Evolutionary conservation across 2,888 invertebrate genomes (phyloP).

Genomic region (Ditula angustiorana): DNA sequence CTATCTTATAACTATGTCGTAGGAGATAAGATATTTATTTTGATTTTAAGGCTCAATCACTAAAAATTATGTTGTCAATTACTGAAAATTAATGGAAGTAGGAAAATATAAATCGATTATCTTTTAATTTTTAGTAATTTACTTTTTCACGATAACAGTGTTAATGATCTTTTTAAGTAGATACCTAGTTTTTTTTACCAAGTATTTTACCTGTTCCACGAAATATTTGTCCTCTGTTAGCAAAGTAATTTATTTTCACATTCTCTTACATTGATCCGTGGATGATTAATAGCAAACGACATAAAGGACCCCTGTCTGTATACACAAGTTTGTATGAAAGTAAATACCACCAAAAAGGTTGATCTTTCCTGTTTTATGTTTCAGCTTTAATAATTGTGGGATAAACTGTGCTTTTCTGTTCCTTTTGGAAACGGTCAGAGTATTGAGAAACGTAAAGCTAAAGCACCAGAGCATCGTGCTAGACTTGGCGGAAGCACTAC

Average conservation of each 20-base stretch:
- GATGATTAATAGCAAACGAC: slow-evolving; percentile 20
- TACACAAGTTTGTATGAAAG: neutral
- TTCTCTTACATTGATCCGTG: slow-evolving; percentile 17
- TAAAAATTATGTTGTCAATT: too few relatives aligned
- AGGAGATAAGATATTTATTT: too few relatives aligned
- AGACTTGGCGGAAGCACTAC: too few relatives aligned
- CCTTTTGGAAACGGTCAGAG: neutral
- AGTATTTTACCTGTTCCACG: neutral
- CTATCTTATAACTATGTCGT: too few relatives aligned
- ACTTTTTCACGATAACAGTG: too few relatives aligned
- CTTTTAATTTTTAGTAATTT: too few relatives aligned
- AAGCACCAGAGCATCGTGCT: too few relatives aligned
- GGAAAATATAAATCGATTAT: too few relatives aligned
- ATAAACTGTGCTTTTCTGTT: neutral
- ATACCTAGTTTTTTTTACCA: too few relatives aligned
- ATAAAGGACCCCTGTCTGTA: slow-evolving; percentile 7
- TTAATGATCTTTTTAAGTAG: too few relatives aligned
- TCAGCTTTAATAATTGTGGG: neutral
- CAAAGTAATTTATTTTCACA: slow-evolving; percentile 9
- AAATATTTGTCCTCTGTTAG: neutral
- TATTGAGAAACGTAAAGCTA: neutral
- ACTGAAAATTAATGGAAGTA: too few relatives aligned
- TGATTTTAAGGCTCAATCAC: too few relatives aligned
- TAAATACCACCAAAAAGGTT: neutral
- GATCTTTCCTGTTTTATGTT: neutral